Conservation (phyloP, 2,888 invertebrate species). For the Flexamia atlantica region DNA sequence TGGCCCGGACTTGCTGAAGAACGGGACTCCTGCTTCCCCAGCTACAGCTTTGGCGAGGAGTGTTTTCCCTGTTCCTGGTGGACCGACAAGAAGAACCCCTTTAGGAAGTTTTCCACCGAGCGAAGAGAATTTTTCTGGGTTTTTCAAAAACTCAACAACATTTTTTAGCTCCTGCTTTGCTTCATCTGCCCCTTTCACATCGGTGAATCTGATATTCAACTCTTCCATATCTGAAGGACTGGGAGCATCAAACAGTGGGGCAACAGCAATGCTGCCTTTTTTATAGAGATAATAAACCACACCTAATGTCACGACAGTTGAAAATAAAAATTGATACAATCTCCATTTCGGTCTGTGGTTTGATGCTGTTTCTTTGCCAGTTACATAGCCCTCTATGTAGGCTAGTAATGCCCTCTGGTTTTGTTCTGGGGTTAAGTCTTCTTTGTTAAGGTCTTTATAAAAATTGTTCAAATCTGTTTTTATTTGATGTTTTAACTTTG, state of each 20-base stretch:
- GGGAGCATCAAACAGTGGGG: neutral
- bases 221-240: neutral
- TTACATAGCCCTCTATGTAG: slow-evolving; percentile 18
- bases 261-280: neutral
- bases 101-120: slow-evolving; percentile 98
- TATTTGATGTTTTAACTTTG: neutral
- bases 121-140: slow-evolving; percentile 93
- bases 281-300: neutral
- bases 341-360: neutral
- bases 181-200: slow-evolving; percentile 80
- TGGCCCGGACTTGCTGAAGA: slow-evolving; percentile 74
- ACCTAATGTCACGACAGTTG: neutral
- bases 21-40: slow-evolving; percentile 81
- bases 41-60: slow-evolving; percentile 82
- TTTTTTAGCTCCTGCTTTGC: slow-evolving; percentile 97
- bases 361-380: slow-evolving; percentile 1
- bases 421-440: slow-evolving; percentile 33
- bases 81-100: slow-evolving; percentile 73
- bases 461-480: slow-evolving; percentile 1
- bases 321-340: neutral
- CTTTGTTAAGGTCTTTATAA: neutral
- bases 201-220: slow-evolving; percentile 24
- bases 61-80: slow-evolving; percentile 82
- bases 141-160: slow-evolving; percentile 95
- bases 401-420: slow-evolving; percentile 7